Evolutionary conservation across 2,113 vertebrate genomes (phyloP).

Genomic region (Bos indicus): DNA sequence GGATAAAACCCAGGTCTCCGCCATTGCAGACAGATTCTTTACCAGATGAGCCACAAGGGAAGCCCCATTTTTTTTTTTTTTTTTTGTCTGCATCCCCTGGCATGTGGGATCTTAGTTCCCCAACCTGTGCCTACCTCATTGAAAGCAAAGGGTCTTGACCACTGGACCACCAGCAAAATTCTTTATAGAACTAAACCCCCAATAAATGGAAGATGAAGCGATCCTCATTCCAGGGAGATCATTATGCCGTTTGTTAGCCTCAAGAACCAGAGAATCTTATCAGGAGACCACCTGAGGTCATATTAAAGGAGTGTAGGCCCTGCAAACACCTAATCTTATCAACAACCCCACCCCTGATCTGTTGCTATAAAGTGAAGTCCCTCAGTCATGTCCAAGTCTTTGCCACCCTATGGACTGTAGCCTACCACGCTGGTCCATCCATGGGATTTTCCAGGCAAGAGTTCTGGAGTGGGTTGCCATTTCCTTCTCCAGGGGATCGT

Average conservation of each 20-base stretch:
- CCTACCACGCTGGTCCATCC: background rate
- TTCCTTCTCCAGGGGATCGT: no score
- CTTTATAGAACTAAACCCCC: background rate
- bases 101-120: background rate
- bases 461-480: no score
- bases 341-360: background rate
- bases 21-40: background rate
- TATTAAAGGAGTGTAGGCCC: background rate
- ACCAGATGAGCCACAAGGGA: background rate
- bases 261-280: background rate
- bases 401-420: background rate
- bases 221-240: background rate
- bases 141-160: background rate
- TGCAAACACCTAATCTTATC: background rate
- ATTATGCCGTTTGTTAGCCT: background rate
- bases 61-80: background rate
- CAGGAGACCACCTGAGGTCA: background rate
- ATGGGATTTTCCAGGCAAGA: no score
- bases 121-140: background rate
- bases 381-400: background rate
- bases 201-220: background rate
- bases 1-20: background rate
- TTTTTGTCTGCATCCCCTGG: background rate
- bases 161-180: background rate
- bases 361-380: background rate